Conservation (phyloP, 2,797 vertebrate genomes). For the Phrynocephalus vlangalii region DNA sequence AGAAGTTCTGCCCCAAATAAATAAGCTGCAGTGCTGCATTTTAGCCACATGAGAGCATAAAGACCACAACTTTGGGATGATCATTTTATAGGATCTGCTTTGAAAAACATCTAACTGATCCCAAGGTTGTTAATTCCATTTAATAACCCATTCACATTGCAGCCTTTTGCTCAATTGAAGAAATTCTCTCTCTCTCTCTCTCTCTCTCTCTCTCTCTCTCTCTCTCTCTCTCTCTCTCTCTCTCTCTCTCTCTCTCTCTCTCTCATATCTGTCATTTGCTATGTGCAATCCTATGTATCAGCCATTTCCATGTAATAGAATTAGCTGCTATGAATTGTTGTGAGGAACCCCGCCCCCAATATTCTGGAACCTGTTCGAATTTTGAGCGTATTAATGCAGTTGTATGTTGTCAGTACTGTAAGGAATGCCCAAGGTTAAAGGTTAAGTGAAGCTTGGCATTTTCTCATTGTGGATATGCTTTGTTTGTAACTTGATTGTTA, state of each 20-base stretch:
- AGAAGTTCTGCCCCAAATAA: not conserved
- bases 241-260: too few species aligned
- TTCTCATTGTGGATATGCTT: not conserved
- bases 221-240: too few species aligned
- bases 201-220: too few species aligned
- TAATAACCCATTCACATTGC: not conserved
- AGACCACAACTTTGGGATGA: constrained; percentile 1
- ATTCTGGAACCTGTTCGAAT: too few species aligned
- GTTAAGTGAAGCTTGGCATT: not conserved
- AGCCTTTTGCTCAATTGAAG: accelerated
- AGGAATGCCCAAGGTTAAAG: not conserved
- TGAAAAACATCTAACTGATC: accelerated
- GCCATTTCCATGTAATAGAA: not conserved
- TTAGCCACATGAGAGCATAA: constrained; percentile 54
- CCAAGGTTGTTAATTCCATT: not conserved
- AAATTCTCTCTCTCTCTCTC: not conserved
- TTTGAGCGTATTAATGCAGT: too few species aligned
- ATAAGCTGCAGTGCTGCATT: constrained; percentile 39
- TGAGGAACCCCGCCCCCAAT: not conserved
- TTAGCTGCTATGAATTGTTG: not conserved
- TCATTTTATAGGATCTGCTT: accelerated
- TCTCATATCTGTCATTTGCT: not conserved
- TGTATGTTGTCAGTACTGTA: too few species aligned
- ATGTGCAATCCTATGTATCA: not conserved
- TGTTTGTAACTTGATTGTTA: not conserved